Base-by-base conservation (phyloP, 1,140 invertebrate species). In the Apis cerana region DNA sequence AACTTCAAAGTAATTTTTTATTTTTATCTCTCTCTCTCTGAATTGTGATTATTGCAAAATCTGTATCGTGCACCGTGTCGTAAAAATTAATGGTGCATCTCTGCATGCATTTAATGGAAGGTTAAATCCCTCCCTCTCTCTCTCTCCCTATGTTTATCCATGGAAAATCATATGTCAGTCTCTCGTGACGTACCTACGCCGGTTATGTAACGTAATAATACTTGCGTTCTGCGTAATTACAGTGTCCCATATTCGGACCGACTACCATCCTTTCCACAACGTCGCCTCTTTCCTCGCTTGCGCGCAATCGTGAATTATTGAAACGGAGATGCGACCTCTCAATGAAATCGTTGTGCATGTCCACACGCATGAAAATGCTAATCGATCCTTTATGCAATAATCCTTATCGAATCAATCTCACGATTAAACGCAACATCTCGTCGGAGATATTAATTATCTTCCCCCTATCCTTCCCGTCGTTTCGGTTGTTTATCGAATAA, bases 171-270 rank as follows among this genome's bases (percentile, higher is more conserved):
- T 64, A 86, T 86, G 81, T 87, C 81, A 86, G 85, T 48, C 8
- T 7, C 21, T 82, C 69, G 85, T 67, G 82, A 68, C 72, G 76
- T 76, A 72, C 68, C 81, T 86, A 86, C 79, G 69, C 86, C 65
- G 61, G 77, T 90, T 88, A 82, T 70, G 84, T 87, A 90, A 90
- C 76, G 64, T 82, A 71, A 84, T 87, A 87, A 90, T 75, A 88
- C 75, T 86, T 68, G 84, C 67, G 82, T 89, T 72, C 81, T 76
- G 89, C 72, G 72, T 85, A 86, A 89, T 91, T 87, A 82, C 75
- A 76, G 65, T 77, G 88, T 86, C 78, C 85, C 74, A 88, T 87
- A 90, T 88, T 88, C 81, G 82, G 65, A 56, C 64, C 65, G 33
- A 43, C 33, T 52, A 62, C 52, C 72, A 68, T 27, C 81, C 27